These are phyloP conservation scores for Spisula subtruncata DNA, from an alignment of 2,888 invertebrate species.

Conservation along the genomic window DNA sequence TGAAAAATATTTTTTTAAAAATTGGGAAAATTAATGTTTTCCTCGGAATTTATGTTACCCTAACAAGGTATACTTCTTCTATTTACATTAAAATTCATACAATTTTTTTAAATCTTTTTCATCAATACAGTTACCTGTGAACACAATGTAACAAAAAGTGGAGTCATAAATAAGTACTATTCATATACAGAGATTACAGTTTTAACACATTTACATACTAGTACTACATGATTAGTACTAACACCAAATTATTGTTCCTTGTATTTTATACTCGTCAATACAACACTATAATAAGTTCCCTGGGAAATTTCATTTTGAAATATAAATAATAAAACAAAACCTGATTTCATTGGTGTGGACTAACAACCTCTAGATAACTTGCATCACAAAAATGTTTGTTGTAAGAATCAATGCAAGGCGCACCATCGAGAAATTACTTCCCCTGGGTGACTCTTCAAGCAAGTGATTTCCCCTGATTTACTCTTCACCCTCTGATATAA, in stretches of 20 bases:
- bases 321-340: slow-evolving; percentile 23
- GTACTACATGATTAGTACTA: background rate
- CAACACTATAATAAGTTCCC: background rate
- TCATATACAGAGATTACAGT: background rate
- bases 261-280: background rate
- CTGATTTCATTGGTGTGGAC: slow-evolving; percentile 18
- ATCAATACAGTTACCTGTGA: too few species aligned
- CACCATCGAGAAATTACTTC: background rate
- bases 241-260: background rate
- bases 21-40: too few species aligned
- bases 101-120: too few species aligned
- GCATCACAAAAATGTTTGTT: slow-evolving; percentile 17
- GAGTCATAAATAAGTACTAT: slow-evolving; percentile 8
- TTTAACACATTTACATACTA: background rate
- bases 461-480: background rate
- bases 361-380: slow-evolving; percentile 18
- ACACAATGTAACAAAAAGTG: too few species aligned
- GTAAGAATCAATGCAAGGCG: background rate
- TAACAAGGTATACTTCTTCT: too few species aligned
- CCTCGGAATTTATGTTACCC: too few species aligned
- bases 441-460: too few species aligned
- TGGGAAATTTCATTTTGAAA: slow-evolving; percentile 18
- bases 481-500: slow-evolving; percentile 4
- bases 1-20: too few species aligned
- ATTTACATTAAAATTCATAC: too few species aligned